These are phyloP conservation scores for Polypedilum vanderplanki DNA, from an alignment of 1,140 invertebrate genomes.

Conservation along the genomic window DNA sequence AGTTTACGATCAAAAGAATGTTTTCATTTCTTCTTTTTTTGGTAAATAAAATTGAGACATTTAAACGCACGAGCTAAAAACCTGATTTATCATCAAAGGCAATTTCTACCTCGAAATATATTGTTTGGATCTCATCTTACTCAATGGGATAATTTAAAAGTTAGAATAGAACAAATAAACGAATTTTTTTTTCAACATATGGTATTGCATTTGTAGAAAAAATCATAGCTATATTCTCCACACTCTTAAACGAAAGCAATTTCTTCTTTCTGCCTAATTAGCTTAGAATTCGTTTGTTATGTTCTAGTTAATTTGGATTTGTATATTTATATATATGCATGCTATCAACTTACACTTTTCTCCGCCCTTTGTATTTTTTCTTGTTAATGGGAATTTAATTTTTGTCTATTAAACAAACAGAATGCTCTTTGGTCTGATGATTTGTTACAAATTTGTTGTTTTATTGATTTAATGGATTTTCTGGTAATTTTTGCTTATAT, in stretches of 20 bases:
- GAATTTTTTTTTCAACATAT: neutral
- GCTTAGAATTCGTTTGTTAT: neutral
- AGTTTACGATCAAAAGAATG: too few species aligned
- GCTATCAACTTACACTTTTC: conserved; percentile 14
- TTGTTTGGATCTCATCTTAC: too few species aligned
- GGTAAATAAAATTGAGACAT: too few species aligned
- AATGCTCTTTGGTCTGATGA: neutral
- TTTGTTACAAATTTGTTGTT: conserved; percentile 7
- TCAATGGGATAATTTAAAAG: too few species aligned
- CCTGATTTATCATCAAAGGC: too few species aligned
- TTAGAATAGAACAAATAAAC: too few species aligned
- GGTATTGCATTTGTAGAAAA: conserved; percentile 1
- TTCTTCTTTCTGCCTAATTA: neutral
- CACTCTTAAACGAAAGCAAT: neutral
- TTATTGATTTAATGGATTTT: conserved; percentile 23
- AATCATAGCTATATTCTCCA: neutral
- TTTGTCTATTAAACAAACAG: neutral
- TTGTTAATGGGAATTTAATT: conserved; percentile 26
- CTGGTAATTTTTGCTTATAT: too few species aligned
- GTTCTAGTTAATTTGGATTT: too few species aligned
- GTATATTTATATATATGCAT: neutral
- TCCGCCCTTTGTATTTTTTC: neutral
- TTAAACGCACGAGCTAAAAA: too few species aligned
- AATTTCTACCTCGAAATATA: too few species aligned
- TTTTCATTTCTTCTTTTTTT: too few species aligned